phyloP scores from a whole-genome alignment of 2,113 vertebrate species.

The Melanotaenia duboulayi region DNA sequence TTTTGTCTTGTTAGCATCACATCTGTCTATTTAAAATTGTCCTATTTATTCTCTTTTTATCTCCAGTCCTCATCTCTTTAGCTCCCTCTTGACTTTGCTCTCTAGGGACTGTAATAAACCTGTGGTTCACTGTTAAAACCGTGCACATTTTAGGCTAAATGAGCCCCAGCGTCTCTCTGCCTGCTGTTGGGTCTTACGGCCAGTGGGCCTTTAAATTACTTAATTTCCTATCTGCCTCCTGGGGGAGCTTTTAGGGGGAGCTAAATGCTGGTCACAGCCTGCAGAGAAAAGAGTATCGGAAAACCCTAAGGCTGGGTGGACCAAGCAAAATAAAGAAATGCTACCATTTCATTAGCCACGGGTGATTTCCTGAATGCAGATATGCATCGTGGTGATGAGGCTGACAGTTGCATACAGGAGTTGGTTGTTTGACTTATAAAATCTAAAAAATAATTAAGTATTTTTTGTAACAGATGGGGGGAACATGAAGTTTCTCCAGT shows the following conservation, averaged over 20 bases:
- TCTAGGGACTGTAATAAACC: conserved; percentile 62
- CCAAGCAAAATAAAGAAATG: conserved; percentile 38
- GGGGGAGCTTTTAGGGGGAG: conserved; percentile 63
- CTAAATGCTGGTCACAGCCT: conserved; percentile 56
- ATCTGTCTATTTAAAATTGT: conserved; percentile 28
- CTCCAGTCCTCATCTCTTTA: conserved; percentile 45
- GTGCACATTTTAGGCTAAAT: conserved; percentile 69
- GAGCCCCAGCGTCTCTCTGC: conserved; percentile 53
- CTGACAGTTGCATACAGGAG: not conserved
- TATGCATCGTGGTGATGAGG: conserved; percentile 8
- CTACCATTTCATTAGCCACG: conserved; percentile 25
- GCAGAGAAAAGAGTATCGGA: conserved; percentile 50
- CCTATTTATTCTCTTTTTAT: conserved; percentile 31
- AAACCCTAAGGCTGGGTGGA: conserved; percentile 35
- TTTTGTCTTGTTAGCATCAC: conserved; percentile 40
- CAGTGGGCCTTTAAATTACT: conserved; percentile 78
- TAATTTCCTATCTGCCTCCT: conserved; percentile 71
- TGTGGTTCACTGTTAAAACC: conserved; percentile 71
- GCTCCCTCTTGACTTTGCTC: conserved; percentile 35
- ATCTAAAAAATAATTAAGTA: too few species aligned
- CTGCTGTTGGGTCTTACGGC: conserved; percentile 66
- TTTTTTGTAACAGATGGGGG: too few species aligned
- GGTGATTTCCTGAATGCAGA: conserved; percentile 3
- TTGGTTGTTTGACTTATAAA: too few species aligned
- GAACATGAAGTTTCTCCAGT: too few species aligned